Conservation (phyloP, 1,140 invertebrate genomes). For the Panulirus ornatus region DNA sequence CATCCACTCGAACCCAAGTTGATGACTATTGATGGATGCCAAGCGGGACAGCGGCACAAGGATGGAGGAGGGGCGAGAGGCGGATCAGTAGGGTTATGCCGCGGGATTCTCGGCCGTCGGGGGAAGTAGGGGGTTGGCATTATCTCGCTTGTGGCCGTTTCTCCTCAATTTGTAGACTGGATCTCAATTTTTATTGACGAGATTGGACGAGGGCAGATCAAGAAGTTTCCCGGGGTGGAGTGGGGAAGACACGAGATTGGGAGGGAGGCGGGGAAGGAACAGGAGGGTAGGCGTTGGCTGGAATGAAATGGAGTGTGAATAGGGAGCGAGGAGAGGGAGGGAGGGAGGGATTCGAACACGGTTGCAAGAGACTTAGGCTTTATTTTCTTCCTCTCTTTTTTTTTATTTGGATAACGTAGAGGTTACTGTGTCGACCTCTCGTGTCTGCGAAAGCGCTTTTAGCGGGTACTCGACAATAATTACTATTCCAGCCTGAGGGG, state of each 20-base stretch:
- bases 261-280: neutral
- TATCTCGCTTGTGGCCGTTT: neutral
- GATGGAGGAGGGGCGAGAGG: neutral
- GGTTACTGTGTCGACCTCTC: too few relatives aligned
- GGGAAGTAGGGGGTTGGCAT: neutral
- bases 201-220: constrained; percentile 13
- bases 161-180: constrained; percentile 39
- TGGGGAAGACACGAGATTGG: neutral
- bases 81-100: neutral
- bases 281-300: neutral
- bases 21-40: constrained; percentile 42
- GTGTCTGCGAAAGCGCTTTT: too few relatives aligned
- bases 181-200: constrained; percentile 38
- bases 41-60: neutral
- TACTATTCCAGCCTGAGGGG: too few relatives aligned
- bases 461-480: too few relatives aligned
- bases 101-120: neutral
- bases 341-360: neutral
- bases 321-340: neutral
- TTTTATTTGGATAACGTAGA: too few relatives aligned
- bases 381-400: too few relatives aligned
- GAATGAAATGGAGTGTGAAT: too few relatives aligned
- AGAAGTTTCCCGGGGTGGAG: constrained; percentile 10
- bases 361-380: too few relatives aligned
- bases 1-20: constrained; percentile 10